Base-by-base conservation (phyloP, 37 sponge, comb jelly and placozoan genomes). In the Tethya wilhelma region DNA sequence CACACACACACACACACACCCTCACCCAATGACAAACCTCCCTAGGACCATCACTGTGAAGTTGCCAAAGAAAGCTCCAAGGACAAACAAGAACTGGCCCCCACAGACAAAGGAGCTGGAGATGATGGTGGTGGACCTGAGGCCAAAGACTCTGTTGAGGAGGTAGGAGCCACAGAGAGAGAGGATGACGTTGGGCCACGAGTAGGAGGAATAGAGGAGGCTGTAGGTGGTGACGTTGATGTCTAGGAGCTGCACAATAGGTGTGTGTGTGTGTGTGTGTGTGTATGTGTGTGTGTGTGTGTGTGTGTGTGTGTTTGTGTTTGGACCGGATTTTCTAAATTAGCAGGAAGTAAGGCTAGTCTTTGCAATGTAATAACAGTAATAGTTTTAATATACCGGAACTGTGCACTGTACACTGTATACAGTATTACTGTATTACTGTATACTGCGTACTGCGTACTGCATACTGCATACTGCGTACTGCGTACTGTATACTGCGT, bases 151-250 rank as follows among this genome's bases (percentile, higher is more conserved):
- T 22, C 86, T 53, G 66, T 97, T 95, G 40, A 97, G 80, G 38
- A 97, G 91, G 37, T 67, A 87, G 14, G 95, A 95, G 6, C 98
- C 98, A 45, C 92, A n/a, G 39, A 95, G 32, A 42, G 96, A 92
- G 36, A 97, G 91, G 31, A 97, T 67, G 30, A 97, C 98, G 67
- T 97, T 97, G 17, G 98, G 98, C 98, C 98, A 97, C 44, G 96
- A 95, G 85, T 97, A 97, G 33, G 95, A 78, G 0, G 98, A 94
- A 71, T 97, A 97, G 43, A 94, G 87, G 23, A 95, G 76, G 71
- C 67, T 80, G 69, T 81, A 96, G 20, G 67, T 43, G 43, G 88
- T 68, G 33, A 42, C 49, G 37, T 86, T 60, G 11, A 94, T 73
- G 3, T 67, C 36, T 76, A 92, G 75, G 20, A 84, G 82, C 87